Conservation (phyloP, 2,888 invertebrate species). For the Limnephilus rhombicus region DNA sequence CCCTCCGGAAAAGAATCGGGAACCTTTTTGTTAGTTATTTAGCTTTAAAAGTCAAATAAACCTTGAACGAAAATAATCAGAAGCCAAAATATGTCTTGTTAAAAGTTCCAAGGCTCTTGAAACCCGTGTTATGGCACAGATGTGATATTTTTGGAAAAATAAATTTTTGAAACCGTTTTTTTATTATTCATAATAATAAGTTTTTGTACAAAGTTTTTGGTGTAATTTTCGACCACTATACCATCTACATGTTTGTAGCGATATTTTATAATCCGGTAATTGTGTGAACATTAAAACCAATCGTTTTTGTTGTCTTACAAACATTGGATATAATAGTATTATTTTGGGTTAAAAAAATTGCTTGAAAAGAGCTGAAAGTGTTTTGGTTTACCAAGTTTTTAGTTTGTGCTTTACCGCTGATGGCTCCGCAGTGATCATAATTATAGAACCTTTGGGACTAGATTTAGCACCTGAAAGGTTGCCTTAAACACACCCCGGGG, state of each 20-base stretch:
- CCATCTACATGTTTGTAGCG: no score
- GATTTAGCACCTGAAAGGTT: constrained; percentile 14
- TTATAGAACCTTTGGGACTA: neutral
- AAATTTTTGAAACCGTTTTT: neutral
- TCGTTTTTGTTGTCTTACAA: no score
- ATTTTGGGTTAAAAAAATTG: no score
- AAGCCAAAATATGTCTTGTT: neutral
- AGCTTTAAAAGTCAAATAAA: neutral
- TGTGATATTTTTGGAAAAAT: neutral
- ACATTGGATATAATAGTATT: no score
- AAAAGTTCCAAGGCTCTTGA: neutral
- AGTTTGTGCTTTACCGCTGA: neutral
- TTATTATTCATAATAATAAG: no score
- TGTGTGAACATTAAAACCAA: no score
- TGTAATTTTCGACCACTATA: no score
- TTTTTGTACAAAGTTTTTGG: no score
- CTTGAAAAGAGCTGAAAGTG: no score
- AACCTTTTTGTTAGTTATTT: neutral
- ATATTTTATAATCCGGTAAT: no score
- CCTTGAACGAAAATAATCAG: neutral
- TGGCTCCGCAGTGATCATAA: neutral
- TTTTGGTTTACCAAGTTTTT: neutral
- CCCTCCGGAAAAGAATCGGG: neutral
- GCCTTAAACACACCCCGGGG: neutral
- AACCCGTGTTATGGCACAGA: neutral